Evolutionary conservation across 2,113 vertebrate genomes (phyloP).

Genomic region (Dolichallabes microphthalmus): DNA sequence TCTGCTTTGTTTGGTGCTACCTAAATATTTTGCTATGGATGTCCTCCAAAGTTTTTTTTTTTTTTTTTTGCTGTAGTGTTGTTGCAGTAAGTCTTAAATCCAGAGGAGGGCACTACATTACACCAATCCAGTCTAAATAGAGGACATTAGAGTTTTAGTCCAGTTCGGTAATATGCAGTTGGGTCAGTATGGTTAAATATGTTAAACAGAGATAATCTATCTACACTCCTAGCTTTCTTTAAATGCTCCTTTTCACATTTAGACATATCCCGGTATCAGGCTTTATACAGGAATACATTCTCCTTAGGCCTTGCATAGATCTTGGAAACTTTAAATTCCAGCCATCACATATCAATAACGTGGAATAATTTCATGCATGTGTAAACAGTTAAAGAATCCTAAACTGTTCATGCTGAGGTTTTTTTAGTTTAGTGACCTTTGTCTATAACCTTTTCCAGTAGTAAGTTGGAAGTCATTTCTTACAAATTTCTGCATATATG

Average conservation of each 20-base stretch:
- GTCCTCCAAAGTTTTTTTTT: background rate
- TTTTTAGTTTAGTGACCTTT: background rate
- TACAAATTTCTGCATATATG: background rate
- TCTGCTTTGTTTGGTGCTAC: background rate
- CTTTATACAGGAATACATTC: background rate
- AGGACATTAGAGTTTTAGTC: constrained; percentile 30
- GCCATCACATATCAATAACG: background rate
- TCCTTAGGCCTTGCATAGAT: background rate
- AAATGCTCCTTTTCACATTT: background rate
- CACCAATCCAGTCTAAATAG: constrained; percentile 29
- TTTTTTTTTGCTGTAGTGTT: background rate
- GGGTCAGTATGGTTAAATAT: background rate
- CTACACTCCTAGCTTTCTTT: background rate
- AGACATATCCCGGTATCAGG: background rate
- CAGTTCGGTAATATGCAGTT: constrained; percentile 12
- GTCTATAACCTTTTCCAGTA: background rate
- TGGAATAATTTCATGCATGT: background rate
- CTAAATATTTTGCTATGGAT: background rate
- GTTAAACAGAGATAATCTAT: background rate
- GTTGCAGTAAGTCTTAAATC: background rate
- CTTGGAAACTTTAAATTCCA: background rate
- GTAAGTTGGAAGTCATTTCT: background rate
- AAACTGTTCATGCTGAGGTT: background rate
- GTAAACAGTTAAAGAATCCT: background rate
- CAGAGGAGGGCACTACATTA: constrained; percentile 47